These are phyloP conservation scores for Brachionus sp. DNA, from an alignment of 1,140 invertebrate genomes.

Conservation along the genomic window DNA sequence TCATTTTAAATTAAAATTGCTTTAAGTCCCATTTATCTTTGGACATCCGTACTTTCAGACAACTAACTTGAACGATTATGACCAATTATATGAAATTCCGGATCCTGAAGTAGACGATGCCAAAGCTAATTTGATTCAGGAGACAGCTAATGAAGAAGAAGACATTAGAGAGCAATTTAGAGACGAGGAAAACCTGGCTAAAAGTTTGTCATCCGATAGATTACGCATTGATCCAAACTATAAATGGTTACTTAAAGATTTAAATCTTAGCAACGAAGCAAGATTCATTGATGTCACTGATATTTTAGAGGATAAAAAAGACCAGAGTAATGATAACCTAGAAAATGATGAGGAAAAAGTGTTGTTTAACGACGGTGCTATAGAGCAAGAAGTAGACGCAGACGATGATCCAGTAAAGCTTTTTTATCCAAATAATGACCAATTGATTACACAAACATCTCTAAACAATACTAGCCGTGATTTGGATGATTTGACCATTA, in stretches of 20 bases:
- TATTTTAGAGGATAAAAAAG: constrained; percentile 4
- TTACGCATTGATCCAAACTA: constrained; percentile 26
- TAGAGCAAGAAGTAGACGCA: background rate
- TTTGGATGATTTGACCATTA: constrained; percentile 8
- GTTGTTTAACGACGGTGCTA: background rate
- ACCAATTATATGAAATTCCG: constrained; percentile 10
- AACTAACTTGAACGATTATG: background rate
- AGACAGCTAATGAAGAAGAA: background rate
- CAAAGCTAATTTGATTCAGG: background rate
- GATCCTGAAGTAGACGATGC: background rate
- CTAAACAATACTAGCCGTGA: constrained; percentile 15
- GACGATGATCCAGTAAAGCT: constrained; percentile 19
- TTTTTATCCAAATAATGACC: constrained; percentile 17
- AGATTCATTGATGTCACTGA: constrained; percentile 41
- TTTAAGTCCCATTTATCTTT: constrained; percentile 13
- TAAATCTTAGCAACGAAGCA: constrained; percentile 1
- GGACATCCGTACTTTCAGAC: constrained; percentile 29
- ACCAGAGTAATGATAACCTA: background rate
- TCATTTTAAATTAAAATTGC: background rate
- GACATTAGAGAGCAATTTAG: background rate
- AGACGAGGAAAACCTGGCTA: background rate
- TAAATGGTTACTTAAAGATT: constrained; percentile 29
- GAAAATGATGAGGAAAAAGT: background rate
- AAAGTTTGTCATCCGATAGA: background rate
- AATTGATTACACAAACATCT: background rate